Evolutionary conservation across 35 echinoderm and acorn worm genomes (phyloP).

Genomic region (Acanthaster planci): DNA sequence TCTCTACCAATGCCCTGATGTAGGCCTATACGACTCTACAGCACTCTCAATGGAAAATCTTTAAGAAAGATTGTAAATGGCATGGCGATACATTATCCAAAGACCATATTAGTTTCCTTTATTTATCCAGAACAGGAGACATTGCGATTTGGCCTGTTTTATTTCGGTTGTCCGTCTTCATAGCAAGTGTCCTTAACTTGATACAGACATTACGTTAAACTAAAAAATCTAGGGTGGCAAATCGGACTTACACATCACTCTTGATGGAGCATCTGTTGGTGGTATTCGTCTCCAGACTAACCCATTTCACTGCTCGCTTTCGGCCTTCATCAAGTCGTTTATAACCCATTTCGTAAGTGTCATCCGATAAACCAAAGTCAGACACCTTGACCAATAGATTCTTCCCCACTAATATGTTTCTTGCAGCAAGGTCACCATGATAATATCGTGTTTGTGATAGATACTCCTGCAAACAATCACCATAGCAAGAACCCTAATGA

Average conservation of each 20-base stretch:
- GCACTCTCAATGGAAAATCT: too few relatives aligned
- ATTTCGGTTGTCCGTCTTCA: too few relatives aligned
- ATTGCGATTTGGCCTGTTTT: too few relatives aligned
- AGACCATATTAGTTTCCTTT: too few relatives aligned
- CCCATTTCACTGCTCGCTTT: constrained; percentile 87
- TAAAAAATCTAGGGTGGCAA: not conserved
- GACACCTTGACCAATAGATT: constrained; percentile 77
- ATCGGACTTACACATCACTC: constrained; percentile 86
- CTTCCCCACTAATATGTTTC: constrained; percentile 78
- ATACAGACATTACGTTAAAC: too few relatives aligned
- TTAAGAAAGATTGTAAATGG: too few relatives aligned
- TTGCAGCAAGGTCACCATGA: constrained; percentile 88
- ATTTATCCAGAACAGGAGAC: too few relatives aligned
- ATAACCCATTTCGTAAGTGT: constrained; percentile 81
- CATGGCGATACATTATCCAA: too few relatives aligned
- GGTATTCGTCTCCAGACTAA: constrained; percentile 88
- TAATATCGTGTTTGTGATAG: constrained; percentile 79
- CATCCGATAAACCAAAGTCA: constrained; percentile 88
- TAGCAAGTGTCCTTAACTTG: too few relatives aligned
- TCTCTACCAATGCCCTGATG: too few relatives aligned
- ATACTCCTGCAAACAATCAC: constrained; percentile 59
- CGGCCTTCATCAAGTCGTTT: constrained; percentile 59
- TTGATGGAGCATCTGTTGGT: constrained; percentile 78
- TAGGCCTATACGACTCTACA: too few relatives aligned
- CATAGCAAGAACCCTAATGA: not conserved